Conservation (phyloP, 1,140 invertebrate genomes). For the Scaptomyza hsui region DNA sequence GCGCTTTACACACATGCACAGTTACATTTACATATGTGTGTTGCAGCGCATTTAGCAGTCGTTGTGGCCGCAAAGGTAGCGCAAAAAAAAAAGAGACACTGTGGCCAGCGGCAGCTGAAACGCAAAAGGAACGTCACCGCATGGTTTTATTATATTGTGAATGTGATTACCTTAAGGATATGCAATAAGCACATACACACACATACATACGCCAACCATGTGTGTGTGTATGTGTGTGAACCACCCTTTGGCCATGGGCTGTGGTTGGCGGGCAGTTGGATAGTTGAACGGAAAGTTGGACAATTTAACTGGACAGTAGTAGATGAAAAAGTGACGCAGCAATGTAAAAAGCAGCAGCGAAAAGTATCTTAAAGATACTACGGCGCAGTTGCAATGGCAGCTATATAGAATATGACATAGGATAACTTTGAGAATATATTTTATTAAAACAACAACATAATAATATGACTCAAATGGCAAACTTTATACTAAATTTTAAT, state of each 20-base stretch:
- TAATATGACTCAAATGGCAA: neutral
- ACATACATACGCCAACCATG: constrained; percentile 15
- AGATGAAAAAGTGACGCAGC: constrained; percentile 1
- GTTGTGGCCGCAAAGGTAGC: constrained; percentile 15
- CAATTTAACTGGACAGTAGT: constrained; percentile 12
- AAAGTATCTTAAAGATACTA: constrained; percentile 60
- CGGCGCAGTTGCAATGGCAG: constrained; percentile 22
- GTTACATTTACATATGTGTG: constrained; percentile 3
- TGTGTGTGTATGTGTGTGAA: constrained; percentile 43
- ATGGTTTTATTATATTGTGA: constrained; percentile 83
- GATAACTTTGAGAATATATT: neutral
- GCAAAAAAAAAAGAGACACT: neutral
- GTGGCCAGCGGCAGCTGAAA: constrained; percentile 62
- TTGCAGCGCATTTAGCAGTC: constrained; percentile 27
- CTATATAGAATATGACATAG: neutral
- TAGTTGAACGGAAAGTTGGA: constrained; percentile 1
- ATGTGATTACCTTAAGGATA: constrained; percentile 83
- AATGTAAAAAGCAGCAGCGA: constrained; percentile 15
- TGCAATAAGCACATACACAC: constrained; percentile 74
- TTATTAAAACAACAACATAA: neutral
- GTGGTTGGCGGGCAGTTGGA: constrained; percentile 35
- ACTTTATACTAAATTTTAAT: no score
- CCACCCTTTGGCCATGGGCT: constrained; percentile 46
- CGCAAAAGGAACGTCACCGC: constrained; percentile 72
- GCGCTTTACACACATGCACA: constrained; percentile 6